phyloP scores from a whole-genome alignment of 2,888 invertebrate genomes.

The Eristalinus aeneus region DNA sequence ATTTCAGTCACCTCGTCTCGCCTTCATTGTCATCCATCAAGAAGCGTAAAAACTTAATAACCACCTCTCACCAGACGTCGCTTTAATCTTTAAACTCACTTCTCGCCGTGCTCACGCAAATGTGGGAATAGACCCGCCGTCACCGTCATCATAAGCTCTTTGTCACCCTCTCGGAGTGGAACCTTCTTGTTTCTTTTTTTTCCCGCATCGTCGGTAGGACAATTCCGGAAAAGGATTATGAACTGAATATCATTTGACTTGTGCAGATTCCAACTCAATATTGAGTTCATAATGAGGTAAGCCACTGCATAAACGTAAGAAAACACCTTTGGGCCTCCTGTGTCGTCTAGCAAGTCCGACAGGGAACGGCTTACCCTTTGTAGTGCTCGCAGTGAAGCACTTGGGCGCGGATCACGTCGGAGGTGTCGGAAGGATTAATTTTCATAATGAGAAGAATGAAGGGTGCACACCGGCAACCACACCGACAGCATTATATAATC shows the following conservation, averaged over 20 bases:
- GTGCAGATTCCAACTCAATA: slow-evolving; percentile 43
- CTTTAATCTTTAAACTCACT: background rate
- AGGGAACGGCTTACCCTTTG: background rate
- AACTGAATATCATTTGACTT: slow-evolving; percentile 44
- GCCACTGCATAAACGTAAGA: slow-evolving; percentile 29
- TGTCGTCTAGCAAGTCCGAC: background rate
- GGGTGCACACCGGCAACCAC: slow-evolving; percentile 4
- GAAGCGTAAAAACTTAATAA: slow-evolving; percentile 48
- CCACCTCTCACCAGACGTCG: slow-evolving; percentile 10
- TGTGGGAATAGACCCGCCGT: background rate
- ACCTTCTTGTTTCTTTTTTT: background rate
- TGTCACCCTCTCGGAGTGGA: slow-evolving; percentile 3
- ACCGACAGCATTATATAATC: background rate
- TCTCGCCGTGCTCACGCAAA: background rate
- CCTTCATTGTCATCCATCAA: slow-evolving; percentile 45
- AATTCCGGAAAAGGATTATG: slow-evolving; percentile 36
- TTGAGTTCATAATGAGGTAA: slow-evolving; percentile 54
- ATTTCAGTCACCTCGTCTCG: slow-evolving; percentile 9
- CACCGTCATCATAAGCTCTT: background rate
- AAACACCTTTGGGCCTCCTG: slow-evolving; percentile 2
- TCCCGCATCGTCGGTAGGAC: slow-evolving; percentile 1
- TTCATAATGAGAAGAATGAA: slow-evolving; percentile 46
- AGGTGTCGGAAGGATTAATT: slow-evolving; percentile 54
- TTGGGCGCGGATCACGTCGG: slow-evolving; percentile 13
- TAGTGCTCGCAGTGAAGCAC: background rate